These are phyloP conservation scores for Graptemys geographica DNA, from an alignment of 2,797 vertebrate genomes.

Conservation along the genomic window DNA sequence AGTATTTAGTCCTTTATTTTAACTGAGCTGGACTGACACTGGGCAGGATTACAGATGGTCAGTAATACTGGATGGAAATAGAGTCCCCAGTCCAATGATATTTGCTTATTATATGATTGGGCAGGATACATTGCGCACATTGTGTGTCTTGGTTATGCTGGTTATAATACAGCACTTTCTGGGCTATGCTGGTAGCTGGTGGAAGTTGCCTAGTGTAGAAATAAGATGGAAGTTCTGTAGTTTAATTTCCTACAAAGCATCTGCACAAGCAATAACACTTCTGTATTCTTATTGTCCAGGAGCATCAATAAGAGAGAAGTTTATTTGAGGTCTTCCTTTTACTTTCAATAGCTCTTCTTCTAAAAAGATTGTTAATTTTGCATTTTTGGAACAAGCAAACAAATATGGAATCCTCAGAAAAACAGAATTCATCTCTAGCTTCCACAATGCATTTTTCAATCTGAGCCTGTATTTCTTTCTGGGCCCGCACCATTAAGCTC, in stretches of 20 bases:
- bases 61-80: not conserved
- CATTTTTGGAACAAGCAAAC: not conserved
- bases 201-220: not conserved
- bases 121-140: not conserved
- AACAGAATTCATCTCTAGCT: not conserved
- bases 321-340: not conserved
- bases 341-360: not conserved
- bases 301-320: not conserved
- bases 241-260: not conserved
- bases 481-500: not conserved
- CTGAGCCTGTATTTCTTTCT: accelerated
- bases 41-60: no score
- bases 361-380: not conserved
- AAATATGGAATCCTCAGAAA: not conserved
- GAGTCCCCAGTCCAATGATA: not conserved
- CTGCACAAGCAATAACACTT: not conserved
- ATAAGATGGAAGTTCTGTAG: not conserved
- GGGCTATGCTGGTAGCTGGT: not conserved
- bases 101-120: not conserved
- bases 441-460: not conserved
- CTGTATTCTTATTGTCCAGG: not conserved
- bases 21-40: no score
- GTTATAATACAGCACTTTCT: not conserved
- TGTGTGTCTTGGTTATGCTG: not conserved
- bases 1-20: not conserved